Percentiles rank a stretch among this genome's conserved stretches.
These are phyloP conservation scores for Alligator sinensis DNA, from an alignment of 2,113 vertebrate species.

Conservation along the genomic window DNA sequence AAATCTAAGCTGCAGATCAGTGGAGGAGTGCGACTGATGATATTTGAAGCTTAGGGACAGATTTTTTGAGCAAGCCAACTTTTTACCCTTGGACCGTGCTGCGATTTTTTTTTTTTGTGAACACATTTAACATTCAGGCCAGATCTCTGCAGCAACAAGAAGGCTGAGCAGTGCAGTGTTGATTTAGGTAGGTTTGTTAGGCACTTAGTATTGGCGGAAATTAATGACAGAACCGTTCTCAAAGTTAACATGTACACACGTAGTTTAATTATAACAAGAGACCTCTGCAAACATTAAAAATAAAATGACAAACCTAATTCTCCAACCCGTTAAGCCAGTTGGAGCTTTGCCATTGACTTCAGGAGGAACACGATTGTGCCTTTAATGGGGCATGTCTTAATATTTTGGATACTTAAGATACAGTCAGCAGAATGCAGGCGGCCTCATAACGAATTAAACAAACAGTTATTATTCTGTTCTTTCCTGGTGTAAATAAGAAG, in stretches of 20 bases:
- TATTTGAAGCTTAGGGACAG: background rate
- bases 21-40: background rate
- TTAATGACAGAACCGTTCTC: slow-evolving; percentile 30
- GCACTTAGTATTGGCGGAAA: slow-evolving; percentile 24
- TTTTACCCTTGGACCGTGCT: background rate
- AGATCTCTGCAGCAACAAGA: background rate
- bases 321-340: background rate
- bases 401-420: background rate
- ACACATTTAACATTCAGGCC: background rate
- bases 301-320: slow-evolving; percentile 34
- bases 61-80: background rate
- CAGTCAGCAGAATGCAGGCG: too few species aligned
- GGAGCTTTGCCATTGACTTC: background rate
- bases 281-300: slow-evolving; percentile 42
- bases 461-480: accelerated
- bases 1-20: background rate
- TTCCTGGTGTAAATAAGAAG: background rate
- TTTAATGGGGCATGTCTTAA: accelerated
- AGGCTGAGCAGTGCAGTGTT: background rate
- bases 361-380: background rate
- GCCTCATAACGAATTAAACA: background rate
- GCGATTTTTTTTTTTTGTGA: background rate
- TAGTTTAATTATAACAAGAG: slow-evolving; percentile 10
- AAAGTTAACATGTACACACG: slow-evolving; percentile 39
- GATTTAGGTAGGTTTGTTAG: background rate